These are phyloP conservation scores for Hemiscyllium ocellatum DNA, from an alignment of 2,113 vertebrate species.

Conservation along the genomic window DNA sequence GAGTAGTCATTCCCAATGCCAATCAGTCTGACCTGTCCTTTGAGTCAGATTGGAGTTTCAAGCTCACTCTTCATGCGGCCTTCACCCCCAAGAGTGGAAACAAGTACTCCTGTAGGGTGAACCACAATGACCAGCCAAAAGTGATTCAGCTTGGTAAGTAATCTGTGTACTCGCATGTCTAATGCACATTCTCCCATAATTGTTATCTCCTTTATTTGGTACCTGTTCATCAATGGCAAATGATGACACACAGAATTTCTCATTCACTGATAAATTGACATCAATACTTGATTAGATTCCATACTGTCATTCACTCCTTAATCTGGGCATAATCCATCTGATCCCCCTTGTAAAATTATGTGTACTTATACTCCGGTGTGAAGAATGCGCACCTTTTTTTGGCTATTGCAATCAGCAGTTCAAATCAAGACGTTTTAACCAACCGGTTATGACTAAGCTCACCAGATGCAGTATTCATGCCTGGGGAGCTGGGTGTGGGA, in stretches of 20 bases:
- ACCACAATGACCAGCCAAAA: fast-evolving
- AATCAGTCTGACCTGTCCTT: conserved; percentile 6
- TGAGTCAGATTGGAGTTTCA: neutral
- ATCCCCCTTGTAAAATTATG: neutral
- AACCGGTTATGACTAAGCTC: no score
- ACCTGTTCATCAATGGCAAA: neutral
- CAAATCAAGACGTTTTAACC: no score
- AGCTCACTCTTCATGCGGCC: no score
- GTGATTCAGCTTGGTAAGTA: neutral
- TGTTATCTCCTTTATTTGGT: neutral
- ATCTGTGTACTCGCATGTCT: neutral
- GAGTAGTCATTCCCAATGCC: neutral
- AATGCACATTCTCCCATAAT: neutral
- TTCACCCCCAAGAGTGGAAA: neutral
- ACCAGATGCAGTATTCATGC: no score
- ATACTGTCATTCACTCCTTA: neutral
- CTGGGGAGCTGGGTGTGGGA: no score
- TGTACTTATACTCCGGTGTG: neutral
- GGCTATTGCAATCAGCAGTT: no score
- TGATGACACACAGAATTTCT: neutral
- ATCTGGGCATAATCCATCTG: neutral
- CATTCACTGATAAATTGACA: neutral
- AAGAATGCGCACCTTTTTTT: no score
- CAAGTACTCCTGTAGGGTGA: neutral
- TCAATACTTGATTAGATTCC: neutral